Evolutionary conservation across 2,888 invertebrate species (phyloP), one percentile per base, ranked within the genome.

Genomic region (Ommatoiulus sabulosus): DNA sequence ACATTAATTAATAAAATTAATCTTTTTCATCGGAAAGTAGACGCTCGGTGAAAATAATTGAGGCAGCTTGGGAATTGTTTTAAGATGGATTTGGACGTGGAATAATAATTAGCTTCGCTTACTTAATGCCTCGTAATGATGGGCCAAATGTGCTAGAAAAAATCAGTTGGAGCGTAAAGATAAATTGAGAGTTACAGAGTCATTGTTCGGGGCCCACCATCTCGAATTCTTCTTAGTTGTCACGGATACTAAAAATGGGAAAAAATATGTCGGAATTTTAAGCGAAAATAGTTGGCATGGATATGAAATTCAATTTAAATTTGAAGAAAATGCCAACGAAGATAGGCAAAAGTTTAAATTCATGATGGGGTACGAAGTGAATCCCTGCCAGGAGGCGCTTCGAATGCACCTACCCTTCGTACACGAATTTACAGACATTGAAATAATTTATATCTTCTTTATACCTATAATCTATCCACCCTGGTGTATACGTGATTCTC

Each of bases 371-470:
- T 35, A 52, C n/a, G 24, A 80, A 80, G 80, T 35, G 80, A 35
- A 80, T 80, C 80, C 80, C 80, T 80, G 80, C 80, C 35, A 80
- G 35, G 80, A 80, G 80, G 80, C 3, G 80, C 80, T 80, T 35
- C 80, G 12, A 80, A 80, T 80, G 24, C 80, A 35, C 80, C 80
- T 35, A 35, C 80, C 80, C 80, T 80, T 15, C 80, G 10, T 12
- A 35, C 80, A 80, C 80, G 80, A 80, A 80, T 80, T 80, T 35
- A 80, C 80, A 80, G 80, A 80, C 80, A 80, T 80, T 80, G 80
- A 80, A 35, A 80, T 80, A 80, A 80, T 80, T 80, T 80, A 80
- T 80, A 35, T 35, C 35, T 24, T 35, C 35, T 24, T 80, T 35
- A 15, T 80, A 80, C 80, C 80, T 80, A 80, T 80, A 80, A 80